Evolutionary conservation across 2,113 vertebrate species (phyloP).

Genomic region (Machaerirhynchus nigripectus): DNA sequence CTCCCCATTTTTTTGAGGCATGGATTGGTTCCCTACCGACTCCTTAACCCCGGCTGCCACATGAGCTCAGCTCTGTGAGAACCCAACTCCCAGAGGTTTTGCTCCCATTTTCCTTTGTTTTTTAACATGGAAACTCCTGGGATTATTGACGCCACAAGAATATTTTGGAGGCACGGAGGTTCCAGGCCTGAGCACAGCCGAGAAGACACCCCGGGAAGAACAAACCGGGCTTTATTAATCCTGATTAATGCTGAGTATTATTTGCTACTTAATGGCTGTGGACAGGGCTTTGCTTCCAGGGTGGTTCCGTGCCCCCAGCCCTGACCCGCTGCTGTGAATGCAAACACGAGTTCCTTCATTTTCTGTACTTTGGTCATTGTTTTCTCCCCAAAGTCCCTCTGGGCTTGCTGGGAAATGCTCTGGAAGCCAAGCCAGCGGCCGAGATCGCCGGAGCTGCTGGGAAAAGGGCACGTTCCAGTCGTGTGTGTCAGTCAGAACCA

Average conservation of each 20-base stretch:
- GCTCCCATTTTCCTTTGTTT: background rate
- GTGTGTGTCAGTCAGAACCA: background rate
- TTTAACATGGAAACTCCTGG: background rate
- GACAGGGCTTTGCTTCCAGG: background rate
- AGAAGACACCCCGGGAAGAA: background rate
- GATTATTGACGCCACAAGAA: background rate
- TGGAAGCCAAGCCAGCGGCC: background rate
- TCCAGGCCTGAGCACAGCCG: background rate
- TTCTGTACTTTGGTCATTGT: background rate
- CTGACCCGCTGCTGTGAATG: background rate
- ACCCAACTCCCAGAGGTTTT: background rate
- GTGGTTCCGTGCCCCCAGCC: rapidly evolving
- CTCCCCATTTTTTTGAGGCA: background rate
- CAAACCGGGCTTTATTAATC: background rate
- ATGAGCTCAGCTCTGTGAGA: background rate
- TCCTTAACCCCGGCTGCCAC: background rate
- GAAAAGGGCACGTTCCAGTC: background rate
- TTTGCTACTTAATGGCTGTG: background rate
- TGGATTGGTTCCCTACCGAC: background rate
- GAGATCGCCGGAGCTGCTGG: background rate
- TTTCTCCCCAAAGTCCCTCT: background rate
- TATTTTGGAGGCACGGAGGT: background rate
- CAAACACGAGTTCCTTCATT: background rate
- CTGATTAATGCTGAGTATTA: background rate
- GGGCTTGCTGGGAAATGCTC: background rate